Base-by-base conservation (phyloP, 2,888 invertebrate species). In the Lucinisca nassula region DNA sequence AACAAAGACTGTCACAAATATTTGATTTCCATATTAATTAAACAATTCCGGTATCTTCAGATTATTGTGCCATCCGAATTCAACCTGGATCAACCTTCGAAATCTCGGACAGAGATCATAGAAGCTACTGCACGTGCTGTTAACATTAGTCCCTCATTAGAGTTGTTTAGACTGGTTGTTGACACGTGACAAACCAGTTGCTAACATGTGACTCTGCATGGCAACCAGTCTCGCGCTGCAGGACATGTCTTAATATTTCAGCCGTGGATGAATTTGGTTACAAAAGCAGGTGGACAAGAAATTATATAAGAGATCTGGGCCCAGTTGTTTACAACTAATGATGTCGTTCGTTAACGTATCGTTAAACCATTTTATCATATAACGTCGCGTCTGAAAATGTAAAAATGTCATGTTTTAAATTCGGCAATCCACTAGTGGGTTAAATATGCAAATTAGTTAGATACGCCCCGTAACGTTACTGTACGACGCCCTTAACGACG, bases 101-200 rank as follows among this genome's bases (percentile, higher is more conserved):
- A 35, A 21, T 55, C 35, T 30, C 67, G 8, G 67, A 67, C 35
- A 17, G 21, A 35, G 67, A 67, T 67, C 67, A 17, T 35, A 30
- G 67, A 30, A 83, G 83, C 73, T 78, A 30, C 24, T 49, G 35
- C 87, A 81, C 83, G 87, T 67, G 87, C 35, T 73, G 24, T 35
- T 67, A 32, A 45, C 83, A 87, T 87, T 87, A 87, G 83, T 72
- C 83, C 77, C 80, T 87, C 81, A 79, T 87, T 87, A 83, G 83
- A 77, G 67, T 70, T 73, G 76, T 75, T 83, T 87, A 72, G 73
- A 76, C 77, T 35, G 67, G 67, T 67, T 67, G 67, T 67, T 24
- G 35, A 67, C 67, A 67, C 67, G 67, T 67, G 67, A 67, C 67
- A 2, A 17, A 67, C 67, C 67, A 80, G 87, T 87, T 87, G 73